Evolutionary conservation across 1,140 invertebrate species (phyloP), one percentile per base, ranked within the genome.

Genomic region (Ips typographus): DNA sequence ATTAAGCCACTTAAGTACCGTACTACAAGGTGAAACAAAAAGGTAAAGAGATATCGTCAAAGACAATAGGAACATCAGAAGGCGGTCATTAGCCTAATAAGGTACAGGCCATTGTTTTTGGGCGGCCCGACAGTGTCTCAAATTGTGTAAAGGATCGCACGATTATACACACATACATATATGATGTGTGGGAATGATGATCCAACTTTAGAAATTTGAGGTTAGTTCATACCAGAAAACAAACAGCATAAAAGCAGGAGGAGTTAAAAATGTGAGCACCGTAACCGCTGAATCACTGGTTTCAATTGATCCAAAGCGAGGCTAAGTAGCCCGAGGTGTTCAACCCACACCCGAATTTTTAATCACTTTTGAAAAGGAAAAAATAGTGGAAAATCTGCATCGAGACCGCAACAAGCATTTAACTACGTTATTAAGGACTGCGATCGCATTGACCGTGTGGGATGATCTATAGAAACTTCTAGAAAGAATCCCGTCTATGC

Each of bases 41-140:
- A 67, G 65, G 65, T 43, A 56, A 58, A 44, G 64, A 59, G 56
- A 40, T 52, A 59, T 59, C 65, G 42, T 37, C 47, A 43, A 67
- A 57, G 43, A 67, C 65, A 67, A 67, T 67, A 55, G 65, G n/a
- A 62, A 62, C 58, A 69, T 60, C 56, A 60, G 57, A 60, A 59
- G 57, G 65, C 67, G 59, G 67, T 69, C 59, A 63, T 69, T 69
- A 69, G 67, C 51, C 59, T 69, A 69, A 61, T 69, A 62, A 69
- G 58, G 44, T 53, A 51, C 37, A 8, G 38, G 47, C 58, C 65
- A 47, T 51, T 68, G 42, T 47, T 68, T 68, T 68, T 53, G 65
- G 58, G 43, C 57, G 52, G 41, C 38, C 40, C 37, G 37, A 38
- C n/a, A 43, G 52, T 66, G 64, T 65, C 53, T 57, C 52, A 57